These are phyloP conservation scores for Oxytorus armatus DNA, from an alignment of 2,888 invertebrate species.

Conservation along the genomic window DNA sequence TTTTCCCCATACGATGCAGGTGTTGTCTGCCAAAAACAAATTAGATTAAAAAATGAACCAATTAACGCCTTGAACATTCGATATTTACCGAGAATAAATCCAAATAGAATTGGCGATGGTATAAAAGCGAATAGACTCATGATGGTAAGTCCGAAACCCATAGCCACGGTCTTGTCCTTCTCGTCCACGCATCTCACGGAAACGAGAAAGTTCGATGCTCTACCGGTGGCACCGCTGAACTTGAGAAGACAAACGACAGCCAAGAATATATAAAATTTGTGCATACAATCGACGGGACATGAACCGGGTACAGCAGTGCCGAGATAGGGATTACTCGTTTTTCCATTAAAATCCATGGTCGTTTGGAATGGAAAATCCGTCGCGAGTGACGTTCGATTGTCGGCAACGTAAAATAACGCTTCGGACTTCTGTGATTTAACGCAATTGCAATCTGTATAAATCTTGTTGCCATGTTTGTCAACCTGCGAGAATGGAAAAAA, in stretches of 20 bases:
- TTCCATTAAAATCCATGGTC: conserved; percentile 63
- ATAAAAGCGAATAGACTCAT: conserved; percentile 90
- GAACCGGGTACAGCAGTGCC: conserved; percentile 85
- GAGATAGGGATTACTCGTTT: conserved; percentile 62
- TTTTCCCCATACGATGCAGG: conserved; percentile 91
- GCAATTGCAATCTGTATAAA: conserved; percentile 85
- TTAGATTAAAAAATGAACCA: not conserved
- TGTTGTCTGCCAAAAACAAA: conserved; percentile 85
- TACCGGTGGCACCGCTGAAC: conserved; percentile 87
- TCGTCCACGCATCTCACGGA: conserved; percentile 89
- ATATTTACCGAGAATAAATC: conserved; percentile 88
- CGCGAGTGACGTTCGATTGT: conserved; percentile 67
- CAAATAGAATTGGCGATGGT: conserved; percentile 91
- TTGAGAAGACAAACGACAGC: conserved; percentile 86
- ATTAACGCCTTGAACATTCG: not conserved
- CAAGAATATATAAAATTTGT: conserved; percentile 86
- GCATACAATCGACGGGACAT: conserved; percentile 86
- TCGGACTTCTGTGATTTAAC: conserved; percentile 77
- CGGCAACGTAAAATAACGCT: conserved; percentile 63
- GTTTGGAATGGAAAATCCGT: conserved; percentile 72
- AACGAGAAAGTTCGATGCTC: conserved; percentile 88
- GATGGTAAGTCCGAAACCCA: conserved; percentile 89
- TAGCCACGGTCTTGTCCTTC: conserved; percentile 90
- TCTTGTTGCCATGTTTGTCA: conserved; percentile 74
- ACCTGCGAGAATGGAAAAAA: conserved; percentile 74